These are phyloP conservation scores for Lepidurus apus DNA, from an alignment of 1,140 invertebrate genomes.

Conservation along the genomic window DNA sequence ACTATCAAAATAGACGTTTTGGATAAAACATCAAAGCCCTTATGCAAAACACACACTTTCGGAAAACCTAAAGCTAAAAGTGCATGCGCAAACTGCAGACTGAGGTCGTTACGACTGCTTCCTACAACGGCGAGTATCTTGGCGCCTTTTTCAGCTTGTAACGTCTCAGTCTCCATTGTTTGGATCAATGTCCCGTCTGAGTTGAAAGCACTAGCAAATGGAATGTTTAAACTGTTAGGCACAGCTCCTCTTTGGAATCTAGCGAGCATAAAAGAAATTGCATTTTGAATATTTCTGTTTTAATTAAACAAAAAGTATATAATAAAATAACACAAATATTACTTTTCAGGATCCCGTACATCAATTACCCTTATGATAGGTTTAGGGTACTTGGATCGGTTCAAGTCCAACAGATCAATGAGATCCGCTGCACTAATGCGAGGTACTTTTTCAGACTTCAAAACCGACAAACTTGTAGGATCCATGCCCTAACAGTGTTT, in stretches of 20 bases:
- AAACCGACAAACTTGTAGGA: slow-evolving; percentile 58
- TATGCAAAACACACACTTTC: slow-evolving; percentile 51
- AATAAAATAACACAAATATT: slow-evolving; percentile 43
- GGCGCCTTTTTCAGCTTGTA: slow-evolving; percentile 48
- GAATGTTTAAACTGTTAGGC: slow-evolving; percentile 76
- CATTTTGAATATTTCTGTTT: slow-evolving; percentile 25
- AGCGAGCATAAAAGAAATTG: slow-evolving; percentile 30
- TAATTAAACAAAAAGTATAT: neutral
- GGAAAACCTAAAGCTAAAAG: slow-evolving; percentile 59
- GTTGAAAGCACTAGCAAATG: slow-evolving; percentile 63
- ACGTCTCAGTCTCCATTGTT: slow-evolving; percentile 55
- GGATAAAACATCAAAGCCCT: slow-evolving; percentile 51
- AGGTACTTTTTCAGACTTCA: slow-evolving; percentile 67
- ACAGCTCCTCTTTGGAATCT: slow-evolving; percentile 70
- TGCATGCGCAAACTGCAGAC: slow-evolving; percentile 47
- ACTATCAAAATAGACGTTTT: slow-evolving; percentile 34
- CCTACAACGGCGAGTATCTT: slow-evolving; percentile 73
- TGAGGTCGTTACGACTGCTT: slow-evolving; percentile 59
- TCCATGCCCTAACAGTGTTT: slow-evolving; percentile 57
- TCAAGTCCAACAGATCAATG: slow-evolving; percentile 58
- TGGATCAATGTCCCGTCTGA: slow-evolving; percentile 56
- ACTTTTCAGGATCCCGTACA: slow-evolving; percentile 65
- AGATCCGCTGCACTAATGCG: slow-evolving; percentile 81
- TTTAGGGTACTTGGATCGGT: slow-evolving; percentile 50
- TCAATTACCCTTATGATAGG: slow-evolving; percentile 69